phyloP scores from a whole-genome alignment of 92 coral and sea anemone species.

The Phenganax marumi region DNA sequence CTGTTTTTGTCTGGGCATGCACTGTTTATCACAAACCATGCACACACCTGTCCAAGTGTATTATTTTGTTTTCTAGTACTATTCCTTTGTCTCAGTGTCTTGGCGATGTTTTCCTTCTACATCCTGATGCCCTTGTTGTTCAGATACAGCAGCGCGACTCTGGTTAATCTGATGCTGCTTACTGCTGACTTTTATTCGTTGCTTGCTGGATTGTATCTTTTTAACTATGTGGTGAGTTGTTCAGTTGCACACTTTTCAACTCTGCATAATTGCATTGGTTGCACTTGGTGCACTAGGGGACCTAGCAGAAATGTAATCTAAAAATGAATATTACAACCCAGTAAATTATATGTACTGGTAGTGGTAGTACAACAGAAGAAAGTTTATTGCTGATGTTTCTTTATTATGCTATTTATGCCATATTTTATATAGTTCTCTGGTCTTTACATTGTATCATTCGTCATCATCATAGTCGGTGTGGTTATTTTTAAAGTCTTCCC shows the following conservation, averaged over 20 bases:
- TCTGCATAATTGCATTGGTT: too few relatives aligned
- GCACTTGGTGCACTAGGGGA: too few relatives aligned
- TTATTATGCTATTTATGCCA: too few relatives aligned
- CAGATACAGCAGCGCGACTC: conserved; percentile 80
- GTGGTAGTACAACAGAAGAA: too few relatives aligned
- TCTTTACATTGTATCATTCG: conserved; percentile 78
- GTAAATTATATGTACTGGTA: not conserved
- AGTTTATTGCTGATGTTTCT: too few relatives aligned
- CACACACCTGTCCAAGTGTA: too few relatives aligned
- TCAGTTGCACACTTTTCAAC: not conserved
- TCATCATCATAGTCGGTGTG: conserved; percentile 69
- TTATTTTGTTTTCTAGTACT: conserved; percentile 48
- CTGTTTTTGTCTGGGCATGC: too few relatives aligned
- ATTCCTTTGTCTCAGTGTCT: conserved; percentile 65
- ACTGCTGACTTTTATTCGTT: conserved; percentile 92
- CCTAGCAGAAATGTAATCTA: too few relatives aligned
- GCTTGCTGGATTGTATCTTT: conserved; percentile 74
- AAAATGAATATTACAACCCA: too few relatives aligned
- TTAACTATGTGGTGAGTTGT: conserved; percentile 72
- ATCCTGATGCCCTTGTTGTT: conserved; percentile 69
- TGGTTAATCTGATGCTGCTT: conserved; percentile 80
- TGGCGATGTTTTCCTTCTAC: conserved; percentile 74
- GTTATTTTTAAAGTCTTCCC: conserved; percentile 77
- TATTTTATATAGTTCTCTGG: conserved; percentile 74
- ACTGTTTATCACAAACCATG: too few relatives aligned